phyloP scores from a whole-genome alignment of 2,113 vertebrate genomes.

The Arvicanthis niloticus region DNA sequence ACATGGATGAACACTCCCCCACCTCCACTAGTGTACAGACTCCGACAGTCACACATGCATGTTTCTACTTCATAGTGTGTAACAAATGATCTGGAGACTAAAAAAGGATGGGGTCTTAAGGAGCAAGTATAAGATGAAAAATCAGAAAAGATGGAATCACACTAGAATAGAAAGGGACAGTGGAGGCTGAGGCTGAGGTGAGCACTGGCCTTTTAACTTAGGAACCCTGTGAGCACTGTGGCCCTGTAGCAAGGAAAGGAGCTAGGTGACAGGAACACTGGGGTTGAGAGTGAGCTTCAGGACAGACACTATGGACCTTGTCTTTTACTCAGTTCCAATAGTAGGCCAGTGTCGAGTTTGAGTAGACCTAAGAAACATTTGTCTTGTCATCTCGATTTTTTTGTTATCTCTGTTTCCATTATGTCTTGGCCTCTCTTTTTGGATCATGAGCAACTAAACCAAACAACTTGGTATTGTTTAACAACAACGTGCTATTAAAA shows the following conservation, averaged over 20 bases:
- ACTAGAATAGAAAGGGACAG: not conserved
- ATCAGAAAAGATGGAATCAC: too few species aligned
- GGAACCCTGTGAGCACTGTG: not conserved
- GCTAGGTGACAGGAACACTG: not conserved
- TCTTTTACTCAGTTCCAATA: not conserved
- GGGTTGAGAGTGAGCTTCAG: not conserved
- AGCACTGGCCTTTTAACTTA: not conserved
- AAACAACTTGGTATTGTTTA: not conserved
- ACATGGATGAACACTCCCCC: too few species aligned
- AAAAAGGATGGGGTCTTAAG: not conserved
- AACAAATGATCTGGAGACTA: not conserved
- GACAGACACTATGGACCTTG: not conserved
- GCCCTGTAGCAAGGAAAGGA: not conserved
- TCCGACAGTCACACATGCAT: not conserved
- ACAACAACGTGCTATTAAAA: not conserved
- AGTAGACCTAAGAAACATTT: not conserved
- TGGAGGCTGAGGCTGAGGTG: not conserved
- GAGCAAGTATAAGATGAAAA: not conserved
- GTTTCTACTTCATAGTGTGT: not conserved
- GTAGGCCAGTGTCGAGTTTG: not conserved
- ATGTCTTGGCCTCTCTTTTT: constrained; percentile 8
- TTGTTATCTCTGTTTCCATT: not conserved
- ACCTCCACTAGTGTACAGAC: too few species aligned
- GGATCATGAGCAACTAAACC: not conserved
- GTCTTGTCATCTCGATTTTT: not conserved